Evolutionary conservation across 2,888 invertebrate genomes (phyloP), one percentile per base, ranked within the genome.

Genomic region (Erynnis tages): DNA sequence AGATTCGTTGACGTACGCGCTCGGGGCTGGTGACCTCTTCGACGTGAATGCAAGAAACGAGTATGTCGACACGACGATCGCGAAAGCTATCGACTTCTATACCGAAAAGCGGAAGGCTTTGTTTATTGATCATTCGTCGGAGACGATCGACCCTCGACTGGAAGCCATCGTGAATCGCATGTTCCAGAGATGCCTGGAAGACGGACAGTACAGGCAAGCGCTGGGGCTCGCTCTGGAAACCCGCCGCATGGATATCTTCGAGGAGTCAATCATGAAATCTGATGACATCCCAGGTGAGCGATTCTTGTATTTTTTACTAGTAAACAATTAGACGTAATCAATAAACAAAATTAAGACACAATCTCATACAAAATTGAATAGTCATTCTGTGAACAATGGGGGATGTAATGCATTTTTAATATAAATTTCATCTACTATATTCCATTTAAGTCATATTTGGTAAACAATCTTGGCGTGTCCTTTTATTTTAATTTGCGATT

Each of bases 41-140:
- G 96, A 98, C 88, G 97, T 99, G 1, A 98, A 97, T 73, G 95
- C 96, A 21, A 92, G 96, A 52, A 95, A 96, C 59, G 98, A 98
- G 88, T 99, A 98, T 90, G 98, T 98, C 1, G 97, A 98, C 75
- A 99, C 98, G 0, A 98, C 96, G 30, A 96, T 98, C 71, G 97
- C 98, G 1, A 98, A 98, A 84, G 98, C 98, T 74, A 98, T 99
- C 66, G 98, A 99, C 84, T 96, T 95, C 76, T 99, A 99, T 77
- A 98, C 97, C 4, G 96, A 96, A 68, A 94, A 96, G 76, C 91
- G 97, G 46, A 92, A 95, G 65, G 91, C 93, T 23, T 91, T 94
- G 55, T 94, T 93, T 54, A 93, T 94, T 67, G 93, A 93, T 54
- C 93, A 92, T 40, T 87, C 90, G 19, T 91, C 91, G 0, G 94